Evolutionary conservation across 2,113 vertebrate species (phyloP).

Genomic region (Variabilichromis moorii): DNA sequence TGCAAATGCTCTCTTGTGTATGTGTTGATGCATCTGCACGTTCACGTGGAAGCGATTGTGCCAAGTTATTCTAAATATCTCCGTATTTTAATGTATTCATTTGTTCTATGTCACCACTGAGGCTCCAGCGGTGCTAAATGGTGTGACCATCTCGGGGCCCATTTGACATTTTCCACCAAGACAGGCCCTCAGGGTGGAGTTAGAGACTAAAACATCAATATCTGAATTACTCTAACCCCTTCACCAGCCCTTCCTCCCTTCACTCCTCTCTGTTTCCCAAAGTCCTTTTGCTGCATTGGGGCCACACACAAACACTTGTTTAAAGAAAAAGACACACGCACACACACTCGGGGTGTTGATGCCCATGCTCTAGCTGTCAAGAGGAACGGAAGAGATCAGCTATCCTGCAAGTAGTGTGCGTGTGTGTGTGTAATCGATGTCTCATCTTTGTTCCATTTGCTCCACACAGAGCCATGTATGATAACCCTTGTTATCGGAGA

Average conservation of each 20-base stretch:
- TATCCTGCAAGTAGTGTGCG: constrained; percentile 13
- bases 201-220: constrained; percentile 55
- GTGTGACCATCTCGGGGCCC: constrained; percentile 3
- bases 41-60: background rate
- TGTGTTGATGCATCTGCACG: background rate
- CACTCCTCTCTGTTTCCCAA: constrained; percentile 25
- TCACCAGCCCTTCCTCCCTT: constrained; percentile 4
- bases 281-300: constrained; percentile 24
- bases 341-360: constrained; percentile 8
- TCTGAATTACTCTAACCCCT: constrained; percentile 40
- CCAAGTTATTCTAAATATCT: background rate
- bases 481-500: constrained; percentile 56
- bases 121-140: constrained; percentile 18
- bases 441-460: constrained; percentile 64
- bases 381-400: constrained; percentile 50
- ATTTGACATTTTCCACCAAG: constrained; percentile 46
- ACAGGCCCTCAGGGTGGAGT: constrained; percentile 48
- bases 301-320: background rate
- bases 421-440: constrained; percentile 46
- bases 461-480: constrained; percentile 52
- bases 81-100: background rate
- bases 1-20: background rate
- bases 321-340: background rate
- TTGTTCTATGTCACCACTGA: background rate
- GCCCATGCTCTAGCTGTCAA: constrained; percentile 49